These are phyloP conservation scores for Antechinus stuartii DNA, from an alignment of 2,113 vertebrate genomes.

Conservation along the genomic window DNA sequence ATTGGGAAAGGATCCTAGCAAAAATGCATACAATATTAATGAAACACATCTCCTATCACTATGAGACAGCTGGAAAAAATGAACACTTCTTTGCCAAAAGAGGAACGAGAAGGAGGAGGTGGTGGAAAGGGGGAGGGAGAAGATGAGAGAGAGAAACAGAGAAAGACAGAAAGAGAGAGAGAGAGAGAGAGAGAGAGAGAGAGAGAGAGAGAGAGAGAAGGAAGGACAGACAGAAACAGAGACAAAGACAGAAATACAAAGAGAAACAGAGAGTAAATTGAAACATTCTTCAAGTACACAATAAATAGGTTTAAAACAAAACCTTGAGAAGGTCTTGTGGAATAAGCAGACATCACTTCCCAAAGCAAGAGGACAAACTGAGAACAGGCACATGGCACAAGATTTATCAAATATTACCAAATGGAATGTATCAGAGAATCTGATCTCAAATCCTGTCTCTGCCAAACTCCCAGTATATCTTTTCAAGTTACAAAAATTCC, in stretches of 20 bases:
- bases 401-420: background rate
- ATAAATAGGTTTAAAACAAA: background rate
- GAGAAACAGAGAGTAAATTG: background rate
- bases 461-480: background rate
- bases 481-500: background rate
- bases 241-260: fast-evolving
- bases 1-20: background rate
- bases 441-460: background rate
- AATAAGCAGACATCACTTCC: background rate
- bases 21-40: background rate
- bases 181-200: no score
- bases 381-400: background rate
- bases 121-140: no score
- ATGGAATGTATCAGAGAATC: background rate
- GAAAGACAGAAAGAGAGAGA: no score
- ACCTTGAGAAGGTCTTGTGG: background rate
- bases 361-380: background rate
- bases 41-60: background rate
- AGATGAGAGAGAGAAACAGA: no score
- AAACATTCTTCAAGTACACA: background rate
- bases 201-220: no score
- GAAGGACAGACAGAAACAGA: no score
- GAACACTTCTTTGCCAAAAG: background rate
- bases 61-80: background rate
- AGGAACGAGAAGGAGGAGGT: background rate